phyloP scores from a whole-genome alignment of 2,113 vertebrate genomes.

The Gavialis gangeticus region DNA sequence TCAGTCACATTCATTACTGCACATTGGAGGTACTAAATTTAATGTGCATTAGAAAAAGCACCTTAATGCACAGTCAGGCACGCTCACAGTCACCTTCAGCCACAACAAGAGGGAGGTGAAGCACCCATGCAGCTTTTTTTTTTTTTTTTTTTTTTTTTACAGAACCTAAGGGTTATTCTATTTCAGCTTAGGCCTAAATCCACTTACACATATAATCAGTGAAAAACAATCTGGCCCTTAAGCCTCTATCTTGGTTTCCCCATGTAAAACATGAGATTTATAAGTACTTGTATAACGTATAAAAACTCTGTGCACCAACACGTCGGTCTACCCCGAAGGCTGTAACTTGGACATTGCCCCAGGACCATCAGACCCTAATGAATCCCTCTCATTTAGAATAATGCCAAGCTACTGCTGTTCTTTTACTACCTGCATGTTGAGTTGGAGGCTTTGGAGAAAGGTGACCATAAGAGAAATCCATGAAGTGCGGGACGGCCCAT shows the following conservation, averaged over 20 bases:
- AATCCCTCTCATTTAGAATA: background rate
- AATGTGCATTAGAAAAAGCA: too few relatives aligned
- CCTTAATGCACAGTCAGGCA: too few relatives aligned
- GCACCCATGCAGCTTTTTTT: too few relatives aligned
- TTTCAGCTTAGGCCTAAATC: too few relatives aligned
- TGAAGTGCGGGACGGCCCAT: background rate
- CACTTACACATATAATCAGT: too few relatives aligned
- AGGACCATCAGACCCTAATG: background rate
- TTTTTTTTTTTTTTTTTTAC: too few relatives aligned
- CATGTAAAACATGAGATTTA: background rate
- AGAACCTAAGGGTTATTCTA: too few relatives aligned
- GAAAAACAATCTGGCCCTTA: too few relatives aligned
- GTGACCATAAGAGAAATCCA: background rate
- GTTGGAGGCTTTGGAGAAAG: background rate
- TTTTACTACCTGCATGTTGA: background rate
- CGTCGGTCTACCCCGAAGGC: background rate
- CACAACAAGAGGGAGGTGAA: too few relatives aligned
- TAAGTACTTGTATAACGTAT: background rate
- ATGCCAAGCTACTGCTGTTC: background rate
- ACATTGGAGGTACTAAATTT: too few relatives aligned
- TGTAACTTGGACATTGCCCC: background rate
- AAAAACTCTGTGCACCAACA: background rate
- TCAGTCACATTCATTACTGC: too few relatives aligned
- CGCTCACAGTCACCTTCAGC: too few relatives aligned
- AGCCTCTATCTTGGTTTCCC: background rate